These are phyloP conservation scores for Acrocephalus arundinaceus DNA, from an alignment of 2,113 vertebrate species.

Conservation along the genomic window DNA sequence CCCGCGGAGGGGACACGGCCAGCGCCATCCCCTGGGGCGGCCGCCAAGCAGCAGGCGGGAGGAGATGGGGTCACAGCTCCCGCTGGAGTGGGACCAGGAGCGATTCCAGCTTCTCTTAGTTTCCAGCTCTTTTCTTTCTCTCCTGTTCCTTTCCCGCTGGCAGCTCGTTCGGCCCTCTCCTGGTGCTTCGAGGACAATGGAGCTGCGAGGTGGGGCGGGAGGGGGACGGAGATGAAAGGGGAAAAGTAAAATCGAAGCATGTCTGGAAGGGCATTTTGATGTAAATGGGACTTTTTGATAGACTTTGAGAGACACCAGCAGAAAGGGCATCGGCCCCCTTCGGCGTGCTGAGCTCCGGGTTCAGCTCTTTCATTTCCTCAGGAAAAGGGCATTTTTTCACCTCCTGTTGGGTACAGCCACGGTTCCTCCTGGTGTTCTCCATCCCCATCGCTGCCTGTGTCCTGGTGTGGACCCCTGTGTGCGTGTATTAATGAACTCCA, in stretches of 20 bases:
- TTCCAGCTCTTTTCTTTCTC: slow-evolving; percentile 9
- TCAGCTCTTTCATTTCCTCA: slow-evolving; percentile 16
- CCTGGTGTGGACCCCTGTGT: neutral
- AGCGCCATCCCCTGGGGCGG: neutral
- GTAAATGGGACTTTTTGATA: slow-evolving; percentile 68
- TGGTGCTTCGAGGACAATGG: slow-evolving; percentile 24
- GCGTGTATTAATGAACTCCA: too few species aligned
- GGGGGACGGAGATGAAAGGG: slow-evolving; percentile 58
- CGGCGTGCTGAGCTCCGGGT: neutral
- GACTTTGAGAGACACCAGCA: slow-evolving; percentile 47
- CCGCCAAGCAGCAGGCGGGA: neutral
- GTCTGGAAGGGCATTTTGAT: slow-evolving; percentile 63
- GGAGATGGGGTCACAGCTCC: slow-evolving; percentile 15
- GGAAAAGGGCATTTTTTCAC: slow-evolving; percentile 2
- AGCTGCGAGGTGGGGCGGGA: slow-evolving; percentile 24
- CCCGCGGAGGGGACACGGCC: neutral
- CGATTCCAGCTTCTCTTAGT: slow-evolving; percentile 33
- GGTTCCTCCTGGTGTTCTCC: neutral
- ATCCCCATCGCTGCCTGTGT: neutral
- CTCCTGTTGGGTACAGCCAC: neutral
- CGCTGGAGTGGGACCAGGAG: slow-evolving; percentile 15
- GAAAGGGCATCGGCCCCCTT: slow-evolving; percentile 27
- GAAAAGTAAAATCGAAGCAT: slow-evolving; percentile 50
- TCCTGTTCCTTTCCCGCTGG: neutral
- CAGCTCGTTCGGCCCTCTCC: neutral